Base-by-base conservation (phyloP, 1,140 invertebrate genomes). In the Heliothis subflexa region DNA sequence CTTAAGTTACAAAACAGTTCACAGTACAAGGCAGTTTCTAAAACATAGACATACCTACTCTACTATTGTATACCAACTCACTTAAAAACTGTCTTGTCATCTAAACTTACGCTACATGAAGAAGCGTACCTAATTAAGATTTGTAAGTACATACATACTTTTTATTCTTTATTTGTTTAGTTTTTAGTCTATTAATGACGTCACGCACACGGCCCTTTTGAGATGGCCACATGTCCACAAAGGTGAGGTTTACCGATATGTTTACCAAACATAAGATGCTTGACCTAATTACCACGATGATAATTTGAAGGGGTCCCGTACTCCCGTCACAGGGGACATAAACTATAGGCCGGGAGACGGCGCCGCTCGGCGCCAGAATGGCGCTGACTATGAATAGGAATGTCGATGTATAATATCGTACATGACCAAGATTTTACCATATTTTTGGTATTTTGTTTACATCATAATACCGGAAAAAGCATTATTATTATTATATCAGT, bases 251-350 rank as follows among this genome's bases (percentile, higher is more conserved):
- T 21, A 72, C 40, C 40, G 55, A 28, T 33, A 28, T 47, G 71
- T 59, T 49, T 59, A 73, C 55, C 33, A 73, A 73, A 59, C 54
- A 49, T 66, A 66, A 47, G 70, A 72, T 13, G 13, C 50, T 72
- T 72, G 71, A 76, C 74, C 61, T 77, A 77, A 77, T 77, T 68
- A 55, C 16, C 47, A 45, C 49, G 55, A 21, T 55, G 74, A 66
- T 77, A 68, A 45, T 77, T 68, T 45, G 14, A 66, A 68, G 61
- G 50, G 45, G 61, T 68, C 33, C 52, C 47, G 21, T 72, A 9
- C 5, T 40, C 33, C 70, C 16, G 52, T 16, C 2, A n/a, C 16
- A 4, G 59, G 25, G 13, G 62, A 66, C 74, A 66, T 66, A 47
- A 77, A n/a, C 59, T 64, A 49, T 76, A 64, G 61, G 73, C 25